Evolutionary conservation across 2,888 invertebrate species (phyloP).

Genomic region (Orchesella flavescens): DNA sequence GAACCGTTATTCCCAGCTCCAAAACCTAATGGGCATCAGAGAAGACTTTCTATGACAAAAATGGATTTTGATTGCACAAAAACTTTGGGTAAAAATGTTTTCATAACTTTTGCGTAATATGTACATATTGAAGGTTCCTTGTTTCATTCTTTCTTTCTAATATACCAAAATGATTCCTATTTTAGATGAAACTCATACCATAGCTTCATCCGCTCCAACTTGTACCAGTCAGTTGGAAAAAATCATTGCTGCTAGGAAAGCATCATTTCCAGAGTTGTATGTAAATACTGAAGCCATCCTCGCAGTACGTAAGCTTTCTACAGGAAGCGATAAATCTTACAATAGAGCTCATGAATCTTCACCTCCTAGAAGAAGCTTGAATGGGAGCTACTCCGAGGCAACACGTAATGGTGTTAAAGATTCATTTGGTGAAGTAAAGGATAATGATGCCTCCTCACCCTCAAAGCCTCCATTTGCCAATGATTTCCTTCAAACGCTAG

Average conservation of each 20-base stretch:
- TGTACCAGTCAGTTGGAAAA: slow-evolving; percentile 3
- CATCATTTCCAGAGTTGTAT: slow-evolving; percentile 48
- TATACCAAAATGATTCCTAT: background rate
- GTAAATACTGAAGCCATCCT: slow-evolving; percentile 13
- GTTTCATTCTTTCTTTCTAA: background rate
- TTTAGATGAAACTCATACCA: background rate
- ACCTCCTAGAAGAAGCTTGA: too few relatives aligned
- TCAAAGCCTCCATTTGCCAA: slow-evolving; percentile 20
- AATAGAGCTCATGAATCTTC: background rate
- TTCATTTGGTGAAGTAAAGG: too few relatives aligned
- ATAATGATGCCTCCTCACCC: background rate
- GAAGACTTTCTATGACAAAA: slow-evolving; percentile 33
- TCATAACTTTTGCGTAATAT: background rate
- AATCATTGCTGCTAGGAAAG: slow-evolving; percentile 12
- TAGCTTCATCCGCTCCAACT: slow-evolving; percentile 6
- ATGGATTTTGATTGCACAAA: slow-evolving; percentile 36
- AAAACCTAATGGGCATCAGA: slow-evolving; percentile 33
- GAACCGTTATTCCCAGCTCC: too few relatives aligned
- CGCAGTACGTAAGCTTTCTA: slow-evolving; percentile 14
- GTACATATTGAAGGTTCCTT: background rate
- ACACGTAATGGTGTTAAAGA: too few relatives aligned
- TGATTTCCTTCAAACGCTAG: slow-evolving; percentile 49
- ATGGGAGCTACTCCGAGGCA: too few relatives aligned
- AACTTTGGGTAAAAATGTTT: slow-evolving; percentile 22
- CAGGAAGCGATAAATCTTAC: slow-evolving; percentile 18